Percentiles rank a stretch among this genome's conserved stretches.
phyloP scores from a whole-genome alignment of 2,113 vertebrate species.

The rabbit (Oryctolagus cuniculus) region DNA sequence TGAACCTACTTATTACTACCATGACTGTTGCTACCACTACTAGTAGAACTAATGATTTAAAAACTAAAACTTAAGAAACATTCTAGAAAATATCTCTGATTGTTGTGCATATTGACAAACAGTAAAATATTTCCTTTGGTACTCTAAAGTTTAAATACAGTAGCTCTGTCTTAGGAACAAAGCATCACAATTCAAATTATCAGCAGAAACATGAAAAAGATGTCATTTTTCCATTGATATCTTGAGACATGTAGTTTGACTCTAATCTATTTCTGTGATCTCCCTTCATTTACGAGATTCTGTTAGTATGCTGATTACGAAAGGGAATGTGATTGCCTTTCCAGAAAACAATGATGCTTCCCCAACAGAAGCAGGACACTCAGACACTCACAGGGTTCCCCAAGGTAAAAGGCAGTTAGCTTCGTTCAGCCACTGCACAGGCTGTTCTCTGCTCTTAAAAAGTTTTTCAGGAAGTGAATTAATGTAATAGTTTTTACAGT shows the following conservation, averaged over 20 bases:
- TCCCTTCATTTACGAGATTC: conserved; percentile 45
- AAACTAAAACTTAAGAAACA: neutral
- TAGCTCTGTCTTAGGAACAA: conserved; percentile 72
- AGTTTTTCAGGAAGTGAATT: conserved; percentile 80
- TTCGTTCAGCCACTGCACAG: conserved; percentile 31
- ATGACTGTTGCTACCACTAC: neutral
- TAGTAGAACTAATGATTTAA: neutral
- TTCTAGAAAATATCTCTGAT: conserved; percentile 64
- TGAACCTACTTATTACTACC: neutral
- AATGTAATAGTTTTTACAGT: conserved; percentile 86
- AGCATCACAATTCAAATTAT: conserved; percentile 58
- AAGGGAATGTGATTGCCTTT: conserved; percentile 3
- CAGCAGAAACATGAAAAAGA: conserved; percentile 62
- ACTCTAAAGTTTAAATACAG: neutral
- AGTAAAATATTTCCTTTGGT: conserved; percentile 70
- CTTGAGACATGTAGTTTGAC: neutral
- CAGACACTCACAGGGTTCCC: neutral
- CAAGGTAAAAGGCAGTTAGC: conserved; percentile 49
- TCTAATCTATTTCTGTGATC: neutral
- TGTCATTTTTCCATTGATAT: neutral
- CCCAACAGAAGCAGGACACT: neutral
- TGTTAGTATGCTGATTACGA: neutral
- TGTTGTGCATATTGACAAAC: conserved; percentile 77
- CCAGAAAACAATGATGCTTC: conserved; percentile 29
- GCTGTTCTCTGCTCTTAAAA: conserved; percentile 74